Conservation (phyloP, 2,797 vertebrate species). For the Tachyglossus aculeatus region DNA sequence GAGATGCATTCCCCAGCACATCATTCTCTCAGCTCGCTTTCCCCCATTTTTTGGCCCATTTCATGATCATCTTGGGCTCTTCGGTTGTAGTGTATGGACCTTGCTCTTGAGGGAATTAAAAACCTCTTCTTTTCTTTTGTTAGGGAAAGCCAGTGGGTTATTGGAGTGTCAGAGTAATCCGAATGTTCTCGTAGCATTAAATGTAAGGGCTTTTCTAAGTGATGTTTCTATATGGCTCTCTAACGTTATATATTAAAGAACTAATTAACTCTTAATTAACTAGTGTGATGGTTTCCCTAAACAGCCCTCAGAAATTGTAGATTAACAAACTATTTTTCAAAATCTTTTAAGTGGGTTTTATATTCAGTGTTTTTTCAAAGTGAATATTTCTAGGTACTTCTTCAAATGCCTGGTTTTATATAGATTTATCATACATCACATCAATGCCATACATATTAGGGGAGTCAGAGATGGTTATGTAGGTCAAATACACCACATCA, state of each 20-base stretch:
- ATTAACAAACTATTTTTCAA: constrained; percentile 1
- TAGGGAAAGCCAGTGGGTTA: background rate
- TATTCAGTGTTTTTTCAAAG: background rate
- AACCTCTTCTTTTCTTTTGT: constrained; percentile 3
- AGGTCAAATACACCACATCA: too few relatives aligned
- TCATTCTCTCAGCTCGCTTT: background rate
- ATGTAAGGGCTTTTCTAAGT: constrained; percentile 30
- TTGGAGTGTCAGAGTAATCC: too few relatives aligned
- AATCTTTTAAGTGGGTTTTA: constrained; percentile 2
- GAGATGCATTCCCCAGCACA: background rate
- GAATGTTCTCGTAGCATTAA: too few relatives aligned
- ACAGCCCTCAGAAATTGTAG: background rate
- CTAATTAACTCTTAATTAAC: constrained; percentile 37
- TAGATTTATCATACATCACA: background rate
- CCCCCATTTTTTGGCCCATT: background rate
- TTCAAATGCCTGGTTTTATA: constrained; percentile 11
- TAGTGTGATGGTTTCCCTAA: constrained; percentile 25
- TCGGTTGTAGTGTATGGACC: background rate
- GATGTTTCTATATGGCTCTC: constrained; percentile 29
- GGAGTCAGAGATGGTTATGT: too few relatives aligned
- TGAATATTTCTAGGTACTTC: background rate
- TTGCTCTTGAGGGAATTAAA: background rate
- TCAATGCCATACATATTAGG: too few relatives aligned
- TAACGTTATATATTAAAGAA: constrained; percentile 18
- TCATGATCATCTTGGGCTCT: constrained; percentile 1